Evolutionary conservation across 1,140 invertebrate genomes (phyloP).

Genomic region (Gonioctena quinquepunctata): DNA sequence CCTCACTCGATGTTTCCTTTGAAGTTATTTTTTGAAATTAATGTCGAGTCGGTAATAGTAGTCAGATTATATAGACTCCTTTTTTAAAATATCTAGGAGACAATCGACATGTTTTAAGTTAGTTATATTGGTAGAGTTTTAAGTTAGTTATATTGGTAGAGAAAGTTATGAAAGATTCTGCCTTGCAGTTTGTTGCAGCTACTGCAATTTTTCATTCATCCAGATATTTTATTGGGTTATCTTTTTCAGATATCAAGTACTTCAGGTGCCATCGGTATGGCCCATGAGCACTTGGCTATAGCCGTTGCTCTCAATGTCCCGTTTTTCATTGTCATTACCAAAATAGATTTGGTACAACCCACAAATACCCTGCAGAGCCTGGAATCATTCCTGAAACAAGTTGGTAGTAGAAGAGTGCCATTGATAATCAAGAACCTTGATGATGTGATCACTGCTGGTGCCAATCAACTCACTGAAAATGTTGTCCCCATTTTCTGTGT

Average conservation of each 20-base stretch:
- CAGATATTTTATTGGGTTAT: too few species aligned
- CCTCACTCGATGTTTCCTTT: too few species aligned
- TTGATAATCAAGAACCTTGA: constrained; percentile 70
- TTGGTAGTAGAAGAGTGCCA: constrained; percentile 59
- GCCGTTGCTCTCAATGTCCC: constrained; percentile 85
- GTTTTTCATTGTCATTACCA: constrained; percentile 88
- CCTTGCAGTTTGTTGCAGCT: too few species aligned
- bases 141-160: too few species aligned
- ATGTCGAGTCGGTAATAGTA: too few species aligned
- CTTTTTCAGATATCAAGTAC: constrained; percentile 61
- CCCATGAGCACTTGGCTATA: constrained; percentile 83
- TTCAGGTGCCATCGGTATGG: constrained; percentile 70
- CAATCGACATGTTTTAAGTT: too few species aligned
- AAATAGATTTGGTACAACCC: constrained; percentile 77
- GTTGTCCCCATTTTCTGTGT: constrained; percentile 89
- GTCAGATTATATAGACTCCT: too few species aligned
- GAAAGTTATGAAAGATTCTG: too few species aligned
- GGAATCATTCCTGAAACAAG: constrained; percentile 67
- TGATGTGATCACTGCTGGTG: constrained; percentile 72
- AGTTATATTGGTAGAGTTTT: too few species aligned
- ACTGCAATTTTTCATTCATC: too few species aligned
- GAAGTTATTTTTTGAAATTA: too few species aligned
- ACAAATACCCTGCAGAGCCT: constrained; percentile 66
- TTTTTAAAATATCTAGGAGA: too few species aligned
- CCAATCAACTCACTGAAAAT: constrained; percentile 65